These are phyloP conservation scores for Polylopha cassiicola DNA, from an alignment of 2,888 invertebrate species.

Conservation along the genomic window DNA sequence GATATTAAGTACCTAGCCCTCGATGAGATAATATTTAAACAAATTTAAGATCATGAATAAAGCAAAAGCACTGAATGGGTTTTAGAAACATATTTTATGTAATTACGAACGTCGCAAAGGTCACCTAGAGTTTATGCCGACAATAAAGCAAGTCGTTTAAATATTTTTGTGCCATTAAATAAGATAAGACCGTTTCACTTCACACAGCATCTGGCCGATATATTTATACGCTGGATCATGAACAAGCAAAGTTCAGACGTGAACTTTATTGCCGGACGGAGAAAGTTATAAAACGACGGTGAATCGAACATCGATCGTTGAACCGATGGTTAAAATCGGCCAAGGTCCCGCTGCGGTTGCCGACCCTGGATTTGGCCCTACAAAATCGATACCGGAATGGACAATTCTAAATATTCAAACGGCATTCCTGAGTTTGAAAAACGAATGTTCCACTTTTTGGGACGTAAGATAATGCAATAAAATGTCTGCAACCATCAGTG, in stretches of 20 bases:
- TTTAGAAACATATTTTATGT: constrained; percentile 25
- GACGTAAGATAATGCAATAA: constrained; percentile 19
- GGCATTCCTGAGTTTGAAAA: constrained; percentile 1
- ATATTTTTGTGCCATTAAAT: constrained; percentile 36
- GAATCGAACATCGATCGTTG: constrained; percentile 54
- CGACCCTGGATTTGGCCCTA: constrained; percentile 41
- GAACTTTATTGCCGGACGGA: constrained; percentile 64
- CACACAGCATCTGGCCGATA: constrained; percentile 51
- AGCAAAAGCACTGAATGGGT: not conserved
- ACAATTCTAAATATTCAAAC: constrained; percentile 2
- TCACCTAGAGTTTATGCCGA: constrained; percentile 4
- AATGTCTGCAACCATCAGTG: constrained; percentile 46
- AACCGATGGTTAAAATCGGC: constrained; percentile 72
- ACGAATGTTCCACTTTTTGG: constrained; percentile 5
- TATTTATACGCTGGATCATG: constrained; percentile 58
- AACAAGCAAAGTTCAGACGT: constrained; percentile 59
- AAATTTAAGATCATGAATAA: constrained; percentile 3
- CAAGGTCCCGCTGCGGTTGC: constrained; percentile 63
- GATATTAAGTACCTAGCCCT: no score
- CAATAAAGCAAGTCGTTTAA: constrained; percentile 30
- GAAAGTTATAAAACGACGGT: constrained; percentile 64
- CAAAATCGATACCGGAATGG: constrained; percentile 1
- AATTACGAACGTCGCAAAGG: constrained; percentile 13
- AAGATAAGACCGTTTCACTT: constrained; percentile 40
- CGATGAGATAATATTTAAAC: constrained; percentile 6